Evolutionary conservation across 2,113 vertebrate species (phyloP), one percentile per base, ranked within the genome.

Genomic region (Melanostigma gelatinosum): DNA sequence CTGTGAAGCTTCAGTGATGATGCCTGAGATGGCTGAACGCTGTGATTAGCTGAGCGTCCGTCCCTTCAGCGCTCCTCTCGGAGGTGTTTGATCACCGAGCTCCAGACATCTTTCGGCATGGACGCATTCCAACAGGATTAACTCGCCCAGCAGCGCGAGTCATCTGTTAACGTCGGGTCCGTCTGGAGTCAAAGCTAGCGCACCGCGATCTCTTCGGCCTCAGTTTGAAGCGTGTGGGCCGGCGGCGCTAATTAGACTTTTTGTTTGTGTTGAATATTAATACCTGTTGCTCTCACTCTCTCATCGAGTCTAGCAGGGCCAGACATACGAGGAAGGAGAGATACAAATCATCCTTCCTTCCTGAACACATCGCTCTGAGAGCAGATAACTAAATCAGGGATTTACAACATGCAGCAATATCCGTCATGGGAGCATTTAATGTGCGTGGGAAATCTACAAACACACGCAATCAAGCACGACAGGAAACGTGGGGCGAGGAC

Each of bases 181-280:
- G 38, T 9, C 38, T 9, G 38, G 3, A 67, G 72, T 85, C 71
- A 73, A 40, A 83, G 68, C 75, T 61, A 66, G 60, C 2, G 4
- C 4, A 29, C 50, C 36, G 3, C 62, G 79, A 50, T 77, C 67
- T 34, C 36, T 78, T 27, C 8, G 18, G 36, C 73, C 69, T 9
- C 6, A 22, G 60, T 70, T 79, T 55, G 0, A 40, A 69, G 77
- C 72, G 74, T 61, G 72, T 2, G 57, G 75, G 71, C 62, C 65
- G 67, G 46, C 81, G 80, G 69, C 55, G 20, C 86, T 92, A 92
- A 93, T 93, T 86, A 89, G 85, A 93, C 66, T 83, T 89, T 48
- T 88, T 89, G 90, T 89, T 90, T 80, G 87, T 89, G 87, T 92
- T 90, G 89, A 89, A 88, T 85, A 91, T 88, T 80, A 91, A 93